Evolutionary conservation across 1,140 invertebrate genomes (phyloP), one percentile per base, ranked within the genome.

Genomic region (Zophobas morio): DNA sequence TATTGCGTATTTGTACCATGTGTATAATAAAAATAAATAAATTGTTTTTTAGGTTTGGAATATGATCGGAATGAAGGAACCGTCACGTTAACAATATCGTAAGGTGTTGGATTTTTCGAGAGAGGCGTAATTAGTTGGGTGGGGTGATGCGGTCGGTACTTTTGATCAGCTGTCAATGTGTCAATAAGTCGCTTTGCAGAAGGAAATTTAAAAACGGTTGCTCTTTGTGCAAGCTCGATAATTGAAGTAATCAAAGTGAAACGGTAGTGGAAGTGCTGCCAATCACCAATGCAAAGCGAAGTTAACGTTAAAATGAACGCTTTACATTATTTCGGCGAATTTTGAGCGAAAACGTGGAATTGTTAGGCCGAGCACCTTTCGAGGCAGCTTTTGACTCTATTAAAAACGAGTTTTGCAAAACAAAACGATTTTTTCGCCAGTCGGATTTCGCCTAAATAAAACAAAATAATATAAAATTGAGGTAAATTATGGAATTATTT

Each of bases 231-330:
- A 60, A 42, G 60, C 39, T 66, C 60, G 39, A 66, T 66, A 66
- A 66, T 66, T 66, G 60, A 66, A 66, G 60, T 66, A 66, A 66
- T 66, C 60, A 66, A 66, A 66, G 60, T 66, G 60, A 66, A 66
- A 66, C 60, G 60, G 60, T 66, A 66, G 60, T 66, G 60, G 60
- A 66, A 66, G 60, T 66, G 60, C 60, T 66, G 60, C 60, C 60
- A 66, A 66, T 66, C 60, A 66, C 60, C 20, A 42, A 39, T 36
- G 60, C 33, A 46, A 66, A 66, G 60, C 60, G 39, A 66, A 40
- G 39, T 66, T 66, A 60, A 54, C 1, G 56, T 60, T 4, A 42
- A 42, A 42, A 66, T 47, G 60, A 66, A 66, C 42, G 39, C 42
- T 42, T 42, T 66, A 66, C 40, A 66, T 66, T 42, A 66, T 66